Base-by-base conservation (phyloP, 2,113 vertebrate species). In the Microtus pennsylvanicus region DNA sequence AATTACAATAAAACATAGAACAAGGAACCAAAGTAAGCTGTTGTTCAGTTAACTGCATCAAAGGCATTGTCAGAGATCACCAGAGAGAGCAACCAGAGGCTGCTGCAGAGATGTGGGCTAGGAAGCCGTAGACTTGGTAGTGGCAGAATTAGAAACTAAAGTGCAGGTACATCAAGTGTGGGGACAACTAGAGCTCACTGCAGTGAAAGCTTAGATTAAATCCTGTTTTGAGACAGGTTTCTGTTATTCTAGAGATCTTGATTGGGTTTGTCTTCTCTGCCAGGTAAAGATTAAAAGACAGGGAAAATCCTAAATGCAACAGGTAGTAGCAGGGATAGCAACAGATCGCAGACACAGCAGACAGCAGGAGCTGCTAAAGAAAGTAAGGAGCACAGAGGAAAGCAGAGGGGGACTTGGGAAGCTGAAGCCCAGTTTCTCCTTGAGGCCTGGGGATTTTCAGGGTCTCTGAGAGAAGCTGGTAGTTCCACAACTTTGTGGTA, bases 81-180 rank as follows among this genome's bases (percentile, higher is more conserved):
- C 61, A 61, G 10, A 74, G 35, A 14, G 6, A 26, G 19, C 2
- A 30, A 6, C 28, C 89, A 26, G 74, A 47, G 26, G 26, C 14
- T 17, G 81, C 78, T 47, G n/a, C 28, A 63, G 3, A 92, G 52
- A 26, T 13, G 2, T 1, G 2, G 38, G 45, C 24, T 58, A 26
- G 14, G 30, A 83, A 26, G 11, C 24, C 0, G 4, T 30, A 69
- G 65, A 30, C 28, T 22, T 21, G 24, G 0, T 14, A 50, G 75
- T 0, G 5, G 50, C 50, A 33, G 75, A 35, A 7, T 5, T 42
- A 3, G 8, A 9, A 52, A 3, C 78, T 55, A 35, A 21, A 6
- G 0, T 13, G n/a, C 33, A 55, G 38, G 63, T 7, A 0, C 0
- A 17, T 0, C 8, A 26, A 30, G 5, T 24, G 2, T 28, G 63